A percentile compares a stretch with the other conserved stretches of the same genome.
These are phyloP conservation scores for Malurus elegans DNA, from an alignment of 2,113 vertebrate genomes.

Conservation along the genomic window DNA sequence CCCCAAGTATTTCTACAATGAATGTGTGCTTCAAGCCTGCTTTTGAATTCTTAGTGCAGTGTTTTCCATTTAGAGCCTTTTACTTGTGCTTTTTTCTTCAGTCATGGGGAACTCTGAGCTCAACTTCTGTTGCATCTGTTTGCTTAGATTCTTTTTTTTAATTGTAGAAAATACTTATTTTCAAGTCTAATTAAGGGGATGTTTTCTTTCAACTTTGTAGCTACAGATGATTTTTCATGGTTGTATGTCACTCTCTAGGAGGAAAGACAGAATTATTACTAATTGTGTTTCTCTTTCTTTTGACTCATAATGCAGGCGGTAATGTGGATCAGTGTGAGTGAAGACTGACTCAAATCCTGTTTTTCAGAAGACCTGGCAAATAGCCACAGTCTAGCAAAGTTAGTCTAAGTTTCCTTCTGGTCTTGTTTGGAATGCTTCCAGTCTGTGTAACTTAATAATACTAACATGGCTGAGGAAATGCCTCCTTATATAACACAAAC, in stretches of 20 bases:
- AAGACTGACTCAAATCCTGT: neutral
- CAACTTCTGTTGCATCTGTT: neutral
- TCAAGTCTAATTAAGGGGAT: neutral
- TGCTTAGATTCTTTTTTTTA: neutral
- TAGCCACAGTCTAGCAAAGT: neutral
- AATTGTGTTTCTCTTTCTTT: neutral
- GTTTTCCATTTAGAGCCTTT: neutral
- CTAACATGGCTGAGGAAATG: neutral
- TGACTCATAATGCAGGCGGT: neutral
- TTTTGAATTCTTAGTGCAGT: neutral
- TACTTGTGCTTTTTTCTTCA: neutral
- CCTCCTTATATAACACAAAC: neutral
- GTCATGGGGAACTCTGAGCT: neutral
- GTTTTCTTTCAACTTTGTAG: neutral
- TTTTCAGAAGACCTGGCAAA: neutral
- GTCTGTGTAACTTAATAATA: neutral
- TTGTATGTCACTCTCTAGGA: neutral
- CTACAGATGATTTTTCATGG: neutral
- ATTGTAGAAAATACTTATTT: constrained; percentile 7
- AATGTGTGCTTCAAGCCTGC: neutral
- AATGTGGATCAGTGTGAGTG: neutral
- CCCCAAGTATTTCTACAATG: rapidly evolving
- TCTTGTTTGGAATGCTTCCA: neutral
- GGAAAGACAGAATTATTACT: neutral
- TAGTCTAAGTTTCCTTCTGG: neutral